Evolutionary conservation across 1,140 invertebrate species (phyloP).

Genomic region (Drosophila tani): DNA sequence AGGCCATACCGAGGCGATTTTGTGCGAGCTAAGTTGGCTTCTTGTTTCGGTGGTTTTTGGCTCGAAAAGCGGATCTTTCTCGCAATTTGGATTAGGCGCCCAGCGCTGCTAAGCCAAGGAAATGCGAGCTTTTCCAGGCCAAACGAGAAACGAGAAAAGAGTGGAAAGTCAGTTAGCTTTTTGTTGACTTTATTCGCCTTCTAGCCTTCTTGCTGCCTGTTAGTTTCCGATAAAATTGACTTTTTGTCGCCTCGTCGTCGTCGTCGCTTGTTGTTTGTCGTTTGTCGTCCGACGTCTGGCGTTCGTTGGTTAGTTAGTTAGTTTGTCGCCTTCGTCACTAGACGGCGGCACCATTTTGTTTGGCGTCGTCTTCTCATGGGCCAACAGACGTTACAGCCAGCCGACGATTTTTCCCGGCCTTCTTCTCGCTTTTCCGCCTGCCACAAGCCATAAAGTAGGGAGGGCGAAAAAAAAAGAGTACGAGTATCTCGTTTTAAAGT

Average conservation of each 20-base stretch:
- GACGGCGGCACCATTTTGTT: conserved; percentile 77
- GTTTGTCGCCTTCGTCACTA: conserved; percentile 47
- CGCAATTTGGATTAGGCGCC: conserved; percentile 80
- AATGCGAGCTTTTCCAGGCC: conserved; percentile 62
- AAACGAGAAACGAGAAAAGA: neutral
- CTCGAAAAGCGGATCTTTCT: conserved; percentile 84
- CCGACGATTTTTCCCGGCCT: conserved; percentile 49
- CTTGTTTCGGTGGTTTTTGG: conserved; percentile 53
- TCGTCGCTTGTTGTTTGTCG: conserved; percentile 44
- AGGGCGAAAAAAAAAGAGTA: neutral
- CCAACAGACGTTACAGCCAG: conserved; percentile 71
- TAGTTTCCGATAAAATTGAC: conserved; percentile 83
- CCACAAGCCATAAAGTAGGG: neutral
- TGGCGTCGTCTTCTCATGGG: conserved; percentile 81
- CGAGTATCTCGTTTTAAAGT: conserved; percentile 33
- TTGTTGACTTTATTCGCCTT: conserved; percentile 12
- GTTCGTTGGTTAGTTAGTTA: conserved; percentile 21
- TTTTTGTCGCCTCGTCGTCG: conserved; percentile 74
- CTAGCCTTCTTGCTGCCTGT: conserved; percentile 71
- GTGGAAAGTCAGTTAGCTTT: conserved; percentile 20
- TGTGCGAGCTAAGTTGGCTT: conserved; percentile 43
- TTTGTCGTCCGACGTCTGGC: conserved; percentile 41
- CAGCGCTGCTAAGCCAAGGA: conserved; percentile 30
- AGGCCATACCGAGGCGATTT: conserved; percentile 17
- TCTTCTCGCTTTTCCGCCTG: conserved; percentile 18